These are phyloP conservation scores for Pygocentrus nattereri DNA, from an alignment of 2,797 vertebrate species.

Conservation along the genomic window DNA sequence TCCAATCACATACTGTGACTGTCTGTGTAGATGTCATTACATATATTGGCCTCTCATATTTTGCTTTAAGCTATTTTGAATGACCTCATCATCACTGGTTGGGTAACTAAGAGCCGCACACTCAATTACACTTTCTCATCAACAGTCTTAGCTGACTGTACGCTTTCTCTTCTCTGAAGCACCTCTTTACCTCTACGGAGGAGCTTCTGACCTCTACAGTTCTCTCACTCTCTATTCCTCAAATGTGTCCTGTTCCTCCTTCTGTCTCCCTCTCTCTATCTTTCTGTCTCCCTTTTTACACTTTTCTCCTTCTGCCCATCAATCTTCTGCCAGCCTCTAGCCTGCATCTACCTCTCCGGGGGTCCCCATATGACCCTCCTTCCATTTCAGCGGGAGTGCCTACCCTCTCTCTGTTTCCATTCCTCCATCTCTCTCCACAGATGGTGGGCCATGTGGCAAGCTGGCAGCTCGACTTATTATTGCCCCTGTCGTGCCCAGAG, in stretches of 20 bases:
- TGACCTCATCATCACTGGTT: slow-evolving; percentile 12
- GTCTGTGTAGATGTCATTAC: too few species aligned
- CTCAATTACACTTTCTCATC: background rate
- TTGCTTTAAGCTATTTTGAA: slow-evolving; percentile 26
- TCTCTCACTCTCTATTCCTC: slow-evolving; percentile 44
- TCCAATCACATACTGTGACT: too few species aligned
- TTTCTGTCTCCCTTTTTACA: background rate
- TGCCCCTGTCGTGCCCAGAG: slow-evolving; percentile 65
- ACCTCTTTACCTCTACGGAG: slow-evolving; percentile 39
- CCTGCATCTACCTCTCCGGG: background rate
- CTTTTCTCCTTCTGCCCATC: slow-evolving; percentile 22
- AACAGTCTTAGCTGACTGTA: background rate
- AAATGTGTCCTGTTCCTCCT: background rate
- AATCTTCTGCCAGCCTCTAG: slow-evolving; percentile 23
- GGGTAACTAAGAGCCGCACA: background rate
- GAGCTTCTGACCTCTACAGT: slow-evolving; percentile 45
- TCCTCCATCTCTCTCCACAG: slow-evolving; percentile 59
- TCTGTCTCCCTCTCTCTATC: slow-evolving; percentile 24
- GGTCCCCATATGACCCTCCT: slow-evolving; percentile 27
- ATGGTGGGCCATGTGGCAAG: slow-evolving; percentile 67
- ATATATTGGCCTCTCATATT: too few species aligned
- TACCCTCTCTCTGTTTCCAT: slow-evolving; percentile 26
- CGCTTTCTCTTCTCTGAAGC: slow-evolving; percentile 1
- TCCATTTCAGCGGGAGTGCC: background rate
- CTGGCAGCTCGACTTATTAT: slow-evolving; percentile 75